A percentile compares a stretch with the other conserved stretches of the same genome.
Conservation (phyloP, 2,797 vertebrate genomes). For the Dermochelys coriacea region DNA sequence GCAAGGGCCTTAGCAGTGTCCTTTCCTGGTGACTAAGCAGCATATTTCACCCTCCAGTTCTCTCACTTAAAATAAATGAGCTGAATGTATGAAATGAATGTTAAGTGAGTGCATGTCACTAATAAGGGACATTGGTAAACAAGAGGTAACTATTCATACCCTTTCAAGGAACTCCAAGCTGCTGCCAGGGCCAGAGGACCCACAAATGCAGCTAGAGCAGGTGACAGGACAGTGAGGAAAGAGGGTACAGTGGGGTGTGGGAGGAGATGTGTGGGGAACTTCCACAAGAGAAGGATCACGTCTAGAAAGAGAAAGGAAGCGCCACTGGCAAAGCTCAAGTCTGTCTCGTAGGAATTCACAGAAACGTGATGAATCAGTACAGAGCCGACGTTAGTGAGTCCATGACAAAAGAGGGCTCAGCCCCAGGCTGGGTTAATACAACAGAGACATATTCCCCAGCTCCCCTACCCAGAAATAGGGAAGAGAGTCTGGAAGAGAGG, state of each 20-base stretch:
- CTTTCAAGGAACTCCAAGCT: rapidly evolving
- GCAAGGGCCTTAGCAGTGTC: not conserved
- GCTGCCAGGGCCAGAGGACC: rapidly evolving
- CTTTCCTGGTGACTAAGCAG: not conserved
- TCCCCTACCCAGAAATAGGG: not conserved
- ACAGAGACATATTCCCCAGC: not conserved
- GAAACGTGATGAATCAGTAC: not conserved
- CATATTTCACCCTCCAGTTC: not conserved
- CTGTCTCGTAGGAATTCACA: not conserved
- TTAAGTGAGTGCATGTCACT: rapidly evolving
- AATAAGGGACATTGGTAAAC: not conserved
- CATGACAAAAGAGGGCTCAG: not conserved
- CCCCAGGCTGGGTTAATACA: not conserved
- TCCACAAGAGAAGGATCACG: not conserved
- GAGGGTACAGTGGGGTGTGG: rapidly evolving
- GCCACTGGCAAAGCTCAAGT: not conserved
- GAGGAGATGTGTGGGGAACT: rapidly evolving
- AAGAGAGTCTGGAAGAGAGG: not conserved
- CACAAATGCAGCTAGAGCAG: rapidly evolving
- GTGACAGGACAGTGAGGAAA: rapidly evolving
- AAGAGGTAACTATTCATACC: not conserved
- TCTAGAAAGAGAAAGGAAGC: rapidly evolving
- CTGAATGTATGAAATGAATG: not conserved
- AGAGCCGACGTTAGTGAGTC: not conserved
- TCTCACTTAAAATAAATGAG: not conserved